Evolutionary conservation across 2,888 invertebrate genomes (phyloP), one percentile per base, ranked within the genome.

Genomic region (Mythimna pallens): DNA sequence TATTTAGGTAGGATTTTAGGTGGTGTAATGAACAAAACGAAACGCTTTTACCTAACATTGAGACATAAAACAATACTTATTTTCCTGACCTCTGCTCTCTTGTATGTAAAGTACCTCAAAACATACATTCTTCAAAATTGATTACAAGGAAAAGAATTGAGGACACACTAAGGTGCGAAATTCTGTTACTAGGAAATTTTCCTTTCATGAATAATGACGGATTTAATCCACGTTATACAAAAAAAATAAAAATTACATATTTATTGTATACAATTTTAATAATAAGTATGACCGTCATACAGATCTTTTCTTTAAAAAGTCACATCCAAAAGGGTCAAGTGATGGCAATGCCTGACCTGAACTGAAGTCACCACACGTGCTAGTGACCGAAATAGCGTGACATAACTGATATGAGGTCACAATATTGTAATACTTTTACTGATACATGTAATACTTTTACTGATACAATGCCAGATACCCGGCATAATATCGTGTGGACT

Each of bases 311-410:
- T 20, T 64, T 20, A 59, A 36, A 47, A 59, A 73, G 36, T 59
- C 30, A 55, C 9, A 64, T 22, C 59, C 30, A 62, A 57, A 54
- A 77, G 52, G 55, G 66, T 40, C 20, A 7, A 6, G 30, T 59
- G 40, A 57, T 80, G 64, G 54, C 74, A 74, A 55, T 57, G 34
- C 34, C 43, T 74, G 61, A 74, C 74, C 50, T 54, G 52, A 30
- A 50, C 54, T 76, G n/a, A 52, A 80, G 61, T 47, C 50, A 57
- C 54, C 50, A 80, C 74, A 73, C 43, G 76, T 66, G 61, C 62
- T 66, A 66, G 81, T 77, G 67, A 77, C 77, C 81, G 66, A 77
- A 62, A 77, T 75, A 22, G 17, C 22, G 58, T 77, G 81, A 80
- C 62, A 80, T 77, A 77, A 77, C 62, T 22, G 36, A 50, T 71